These are phyloP conservation scores for Lytechinus pictus DNA, from an alignment of 35 echinoderm and acorn worm genomes.

Conservation along the genomic window DNA sequence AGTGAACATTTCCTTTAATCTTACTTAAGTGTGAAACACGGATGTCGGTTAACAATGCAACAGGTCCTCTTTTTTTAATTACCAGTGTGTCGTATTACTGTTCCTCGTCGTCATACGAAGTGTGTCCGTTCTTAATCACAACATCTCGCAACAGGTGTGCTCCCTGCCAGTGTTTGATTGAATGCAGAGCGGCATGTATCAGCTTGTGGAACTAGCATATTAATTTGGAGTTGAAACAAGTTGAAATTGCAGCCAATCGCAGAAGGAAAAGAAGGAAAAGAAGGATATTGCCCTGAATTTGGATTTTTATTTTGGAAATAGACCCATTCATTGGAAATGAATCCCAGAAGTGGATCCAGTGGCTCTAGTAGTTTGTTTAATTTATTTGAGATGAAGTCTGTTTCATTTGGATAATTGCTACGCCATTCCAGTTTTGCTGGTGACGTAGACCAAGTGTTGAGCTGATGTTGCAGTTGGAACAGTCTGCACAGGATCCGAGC, in stretches of 20 bases:
- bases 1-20: too few species aligned
- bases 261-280: background rate
- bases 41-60: background rate
- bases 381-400: background rate
- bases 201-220: background rate
- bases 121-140: background rate
- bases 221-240: background rate
- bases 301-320: slow-evolving; percentile 13
- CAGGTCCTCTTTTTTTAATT: background rate
- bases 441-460: too few species aligned
- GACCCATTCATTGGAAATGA: background rate
- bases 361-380: background rate
- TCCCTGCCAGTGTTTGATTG: background rate
- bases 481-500: too few species aligned
- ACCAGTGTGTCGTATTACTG: background rate
- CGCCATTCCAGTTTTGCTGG: too few species aligned
- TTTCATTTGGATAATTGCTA: too few species aligned
- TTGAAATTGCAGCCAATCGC: background rate
- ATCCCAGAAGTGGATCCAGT: background rate
- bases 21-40: background rate
- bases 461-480: too few species aligned
- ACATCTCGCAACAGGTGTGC: background rate
- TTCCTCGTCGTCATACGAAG: background rate
- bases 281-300: background rate
- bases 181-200: background rate